These are phyloP conservation scores for Morus bassanus DNA, from an alignment of 2,797 vertebrate species.

Conservation along the genomic window DNA sequence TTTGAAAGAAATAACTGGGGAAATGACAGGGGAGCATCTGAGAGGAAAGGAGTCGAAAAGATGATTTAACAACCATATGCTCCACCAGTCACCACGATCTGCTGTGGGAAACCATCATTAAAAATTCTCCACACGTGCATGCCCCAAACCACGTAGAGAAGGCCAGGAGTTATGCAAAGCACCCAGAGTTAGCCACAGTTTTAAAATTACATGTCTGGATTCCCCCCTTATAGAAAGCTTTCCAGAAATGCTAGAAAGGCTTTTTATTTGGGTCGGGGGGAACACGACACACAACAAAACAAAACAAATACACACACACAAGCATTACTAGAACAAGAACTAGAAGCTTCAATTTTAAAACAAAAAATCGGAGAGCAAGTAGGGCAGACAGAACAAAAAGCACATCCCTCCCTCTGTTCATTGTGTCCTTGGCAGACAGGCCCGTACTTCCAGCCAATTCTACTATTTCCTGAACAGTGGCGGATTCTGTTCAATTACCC, in stretches of 20 bases:
- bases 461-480: neutral
- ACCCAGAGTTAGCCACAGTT: neutral
- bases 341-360: neutral
- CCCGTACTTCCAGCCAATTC: neutral
- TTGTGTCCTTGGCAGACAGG: constrained; percentile 47
- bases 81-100: neutral
- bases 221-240: neutral
- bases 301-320: neutral
- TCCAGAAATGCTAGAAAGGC: neutral
- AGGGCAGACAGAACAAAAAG: constrained; percentile 31
- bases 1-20: neutral
- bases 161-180: neutral
- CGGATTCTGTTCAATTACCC: neutral
- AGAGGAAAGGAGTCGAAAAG: neutral
- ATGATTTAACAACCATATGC: neutral
- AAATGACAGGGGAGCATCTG: neutral
- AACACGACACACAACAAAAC: neutral
- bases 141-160: neutral
- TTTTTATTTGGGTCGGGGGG: neutral
- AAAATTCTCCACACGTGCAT: neutral
- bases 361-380: constrained; percentile 34
- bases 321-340: neutral
- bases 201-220: neutral
- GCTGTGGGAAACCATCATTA: neutral
- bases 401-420: constrained; percentile 32